phyloP scores from a whole-genome alignment of 1,140 invertebrate species.

The Oryzaephilus surinamensis region DNA sequence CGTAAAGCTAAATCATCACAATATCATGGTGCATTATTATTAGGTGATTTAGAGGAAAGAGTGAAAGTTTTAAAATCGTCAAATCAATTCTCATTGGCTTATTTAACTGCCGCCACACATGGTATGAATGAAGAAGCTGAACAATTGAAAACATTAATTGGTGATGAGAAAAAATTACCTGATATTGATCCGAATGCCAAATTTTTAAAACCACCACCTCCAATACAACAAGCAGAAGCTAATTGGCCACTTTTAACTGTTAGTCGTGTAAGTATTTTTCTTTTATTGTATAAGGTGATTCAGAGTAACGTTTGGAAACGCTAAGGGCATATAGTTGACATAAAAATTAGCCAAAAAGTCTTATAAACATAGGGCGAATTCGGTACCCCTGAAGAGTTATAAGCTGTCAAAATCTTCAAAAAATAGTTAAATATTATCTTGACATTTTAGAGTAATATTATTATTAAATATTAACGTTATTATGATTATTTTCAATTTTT shows the following conservation, averaged over 20 bases:
- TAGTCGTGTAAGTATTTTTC: too few species aligned
- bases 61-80: constrained; percentile 81
- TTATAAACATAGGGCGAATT: too few species aligned
- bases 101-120: constrained; percentile 92
- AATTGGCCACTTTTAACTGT: constrained; percentile 97
- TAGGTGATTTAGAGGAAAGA: constrained; percentile 87
- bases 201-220: constrained; percentile 76
- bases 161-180: constrained; percentile 58
- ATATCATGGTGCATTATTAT: constrained; percentile 85
- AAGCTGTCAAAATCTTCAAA: too few species aligned
- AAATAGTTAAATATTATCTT: too few species aligned
- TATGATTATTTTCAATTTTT: too few species aligned
- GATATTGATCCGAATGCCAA: constrained; percentile 64
- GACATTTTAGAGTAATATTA: too few species aligned
- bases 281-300: too few species aligned
- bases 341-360: too few species aligned
- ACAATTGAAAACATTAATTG: constrained; percentile 53
- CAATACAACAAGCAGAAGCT: constrained; percentile 74
- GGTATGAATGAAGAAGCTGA: constrained; percentile 71
- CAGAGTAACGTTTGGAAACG: too few species aligned
- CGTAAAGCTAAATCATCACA: constrained; percentile 92
- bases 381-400: too few species aligned
- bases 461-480: too few species aligned
- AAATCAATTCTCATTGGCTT: constrained; percentile 70
- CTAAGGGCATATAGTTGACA: too few species aligned